phyloP scores from a whole-genome alignment of 2,888 invertebrate genomes.

The Notodonta dromedarius region DNA sequence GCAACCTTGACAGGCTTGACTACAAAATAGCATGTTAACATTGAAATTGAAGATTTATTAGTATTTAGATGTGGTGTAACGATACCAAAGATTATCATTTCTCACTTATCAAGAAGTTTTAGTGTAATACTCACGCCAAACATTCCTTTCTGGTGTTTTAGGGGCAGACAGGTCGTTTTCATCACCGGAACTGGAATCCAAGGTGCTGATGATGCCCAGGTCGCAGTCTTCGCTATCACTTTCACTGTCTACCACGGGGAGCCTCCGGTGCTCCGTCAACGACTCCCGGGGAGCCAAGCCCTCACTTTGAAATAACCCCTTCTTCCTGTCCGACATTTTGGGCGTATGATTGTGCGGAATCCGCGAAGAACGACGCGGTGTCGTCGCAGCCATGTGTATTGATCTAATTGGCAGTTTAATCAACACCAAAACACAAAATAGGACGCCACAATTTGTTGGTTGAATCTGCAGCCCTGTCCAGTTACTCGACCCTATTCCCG shows the following conservation, averaged over 20 bases:
- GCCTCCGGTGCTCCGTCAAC: slow-evolving; percentile 67
- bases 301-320: slow-evolving; percentile 83
- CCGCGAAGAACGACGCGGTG: slow-evolving; percentile 72
- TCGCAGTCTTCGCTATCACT: slow-evolving; percentile 82
- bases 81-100: not conserved
- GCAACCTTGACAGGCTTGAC: no score
- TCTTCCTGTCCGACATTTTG: slow-evolving; percentile 85
- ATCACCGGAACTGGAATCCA: slow-evolving; percentile 79
- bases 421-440: slow-evolving; percentile 37
- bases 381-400: slow-evolving; percentile 65
- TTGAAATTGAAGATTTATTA: not conserved
- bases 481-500: slow-evolving; percentile 28
- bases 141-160: slow-evolving; percentile 64
- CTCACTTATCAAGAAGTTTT: slow-evolving; percentile 4
- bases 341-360: slow-evolving; percentile 79
- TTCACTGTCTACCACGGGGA: slow-evolving; percentile 76
- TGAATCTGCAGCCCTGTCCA: slow-evolving; percentile 29
- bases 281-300: slow-evolving; percentile 61
- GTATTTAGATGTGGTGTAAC: not conserved
- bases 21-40: not conserved
- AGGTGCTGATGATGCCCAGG: slow-evolving; percentile 83
- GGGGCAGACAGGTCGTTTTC: slow-evolving; percentile 67
- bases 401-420: slow-evolving; percentile 35
- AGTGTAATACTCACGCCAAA: slow-evolving; percentile 66
- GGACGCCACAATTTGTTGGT: slow-evolving; percentile 32